Evolutionary conservation across 2,797 vertebrate genomes (phyloP).

Genomic region (Tympanoctomys barrerae): DNA sequence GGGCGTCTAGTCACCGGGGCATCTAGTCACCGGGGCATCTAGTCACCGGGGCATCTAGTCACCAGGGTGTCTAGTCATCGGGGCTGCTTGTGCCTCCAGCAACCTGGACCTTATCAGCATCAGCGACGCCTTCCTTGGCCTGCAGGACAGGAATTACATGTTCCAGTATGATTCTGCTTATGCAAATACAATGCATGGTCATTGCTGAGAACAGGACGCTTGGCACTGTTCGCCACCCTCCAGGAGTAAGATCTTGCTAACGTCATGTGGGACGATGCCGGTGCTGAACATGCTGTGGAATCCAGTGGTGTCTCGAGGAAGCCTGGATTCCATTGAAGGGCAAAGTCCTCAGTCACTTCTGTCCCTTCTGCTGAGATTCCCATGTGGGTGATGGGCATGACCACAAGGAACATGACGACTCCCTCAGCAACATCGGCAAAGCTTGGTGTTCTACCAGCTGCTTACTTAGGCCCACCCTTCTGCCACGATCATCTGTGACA

Average conservation of each 20-base stretch:
- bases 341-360: not conserved
- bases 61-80: too few species aligned
- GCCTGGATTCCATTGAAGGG: not conserved
- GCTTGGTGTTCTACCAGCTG: not conserved
- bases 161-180: not conserved
- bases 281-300: not conserved
- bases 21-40: too few species aligned
- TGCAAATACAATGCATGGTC: not conserved
- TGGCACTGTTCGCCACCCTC: not conserved
- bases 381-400: not conserved
- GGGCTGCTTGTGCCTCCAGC: not conserved
- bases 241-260: not conserved
- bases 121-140: not conserved
- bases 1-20: not conserved
- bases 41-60: too few species aligned
- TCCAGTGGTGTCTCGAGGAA: not conserved
- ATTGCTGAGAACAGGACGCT: not conserved
- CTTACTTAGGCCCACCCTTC: fast-evolving
- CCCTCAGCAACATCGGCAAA: not conserved
- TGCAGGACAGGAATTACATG: not conserved
- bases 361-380: not conserved
- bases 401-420: too few species aligned
- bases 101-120: not conserved
- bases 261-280: not conserved
- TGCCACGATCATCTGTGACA: too few species aligned